phyloP scores from a whole-genome alignment of 2,888 invertebrate species.

The Torymus texanus region DNA sequence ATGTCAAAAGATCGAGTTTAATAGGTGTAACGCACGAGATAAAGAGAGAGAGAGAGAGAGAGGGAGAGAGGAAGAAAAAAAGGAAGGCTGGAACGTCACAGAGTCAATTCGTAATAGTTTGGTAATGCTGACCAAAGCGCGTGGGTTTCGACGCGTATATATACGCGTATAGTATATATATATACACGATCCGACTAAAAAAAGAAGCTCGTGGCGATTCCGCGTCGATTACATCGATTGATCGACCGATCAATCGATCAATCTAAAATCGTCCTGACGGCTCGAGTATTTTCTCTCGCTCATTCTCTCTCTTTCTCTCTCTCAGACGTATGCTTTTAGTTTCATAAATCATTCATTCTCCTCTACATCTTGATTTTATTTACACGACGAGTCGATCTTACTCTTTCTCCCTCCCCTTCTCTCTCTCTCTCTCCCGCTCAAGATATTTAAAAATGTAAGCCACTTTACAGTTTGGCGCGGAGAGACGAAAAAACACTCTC shows the following conservation, averaged over 20 bases:
- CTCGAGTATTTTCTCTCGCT: slow-evolving; percentile 44
- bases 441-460: slow-evolving; percentile 45
- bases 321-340: slow-evolving; percentile 42
- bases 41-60: not conserved
- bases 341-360: slow-evolving; percentile 55
- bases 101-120: slow-evolving; percentile 33
- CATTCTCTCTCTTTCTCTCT: not conserved
- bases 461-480: slow-evolving; percentile 36
- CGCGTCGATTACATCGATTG: slow-evolving; percentile 53
- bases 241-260: slow-evolving; percentile 56
- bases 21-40: slow-evolving; percentile 43
- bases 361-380: slow-evolving; percentile 54
- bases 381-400: slow-evolving; percentile 42
- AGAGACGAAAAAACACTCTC: not conserved
- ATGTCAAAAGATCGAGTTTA: slow-evolving; percentile 48
- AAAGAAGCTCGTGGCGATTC: slow-evolving; percentile 49
- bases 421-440: not conserved
- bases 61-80: not conserved
- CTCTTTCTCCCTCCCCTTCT: too few relatives aligned
- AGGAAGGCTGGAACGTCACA: slow-evolving; percentile 33
- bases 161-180: not conserved
- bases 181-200: not conserved
- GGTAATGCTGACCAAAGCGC: slow-evolving; percentile 29
- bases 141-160: slow-evolving; percentile 36
- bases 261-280: slow-evolving; percentile 52